phyloP scores from a whole-genome alignment of 1,140 invertebrate species.

The Potamilus streckersoni region DNA sequence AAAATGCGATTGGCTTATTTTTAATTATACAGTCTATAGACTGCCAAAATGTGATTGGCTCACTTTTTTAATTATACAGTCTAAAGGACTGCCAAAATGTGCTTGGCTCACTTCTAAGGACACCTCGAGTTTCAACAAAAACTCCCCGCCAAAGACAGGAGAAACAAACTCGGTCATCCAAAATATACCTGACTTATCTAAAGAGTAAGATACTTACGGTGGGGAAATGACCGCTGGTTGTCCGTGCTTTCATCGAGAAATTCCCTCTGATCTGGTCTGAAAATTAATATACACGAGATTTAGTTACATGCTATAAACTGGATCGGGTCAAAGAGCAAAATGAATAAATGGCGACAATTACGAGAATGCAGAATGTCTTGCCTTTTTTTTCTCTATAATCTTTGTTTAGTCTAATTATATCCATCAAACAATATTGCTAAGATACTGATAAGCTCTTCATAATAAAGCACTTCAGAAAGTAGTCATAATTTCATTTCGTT shows the following conservation, averaged over 20 bases:
- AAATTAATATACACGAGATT: slow-evolving; percentile 21
- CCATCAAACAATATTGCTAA: background rate
- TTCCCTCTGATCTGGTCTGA: slow-evolving; percentile 58
- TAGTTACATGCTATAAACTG: background rate
- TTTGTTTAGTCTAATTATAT: background rate
- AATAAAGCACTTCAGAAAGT: too few relatives aligned
- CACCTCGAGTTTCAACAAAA: slow-evolving; percentile 13
- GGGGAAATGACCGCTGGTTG: slow-evolving; percentile 52
- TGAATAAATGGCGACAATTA: slow-evolving; percentile 8
- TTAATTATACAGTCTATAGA: background rate
- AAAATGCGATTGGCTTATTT: slow-evolving; percentile 3
- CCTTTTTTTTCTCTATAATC: background rate
- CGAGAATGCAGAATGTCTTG: background rate
- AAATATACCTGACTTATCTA: background rate
- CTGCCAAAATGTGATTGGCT: too few relatives aligned
- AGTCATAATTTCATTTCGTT: too few relatives aligned
- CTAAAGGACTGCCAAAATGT: background rate
- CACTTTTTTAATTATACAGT: background rate
- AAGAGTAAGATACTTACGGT: slow-evolving; percentile 49
- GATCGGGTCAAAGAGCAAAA: background rate
- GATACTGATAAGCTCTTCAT: too few relatives aligned
- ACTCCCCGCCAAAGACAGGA: background rate
- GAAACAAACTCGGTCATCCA: background rate
- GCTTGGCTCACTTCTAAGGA: background rate
- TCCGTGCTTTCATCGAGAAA: slow-evolving; percentile 51